A percentile compares a stretch with the other conserved stretches of the same genome.
phyloP scores from a whole-genome alignment of 2,888 invertebrate genomes.

The Drosophila tanythrix region DNA sequence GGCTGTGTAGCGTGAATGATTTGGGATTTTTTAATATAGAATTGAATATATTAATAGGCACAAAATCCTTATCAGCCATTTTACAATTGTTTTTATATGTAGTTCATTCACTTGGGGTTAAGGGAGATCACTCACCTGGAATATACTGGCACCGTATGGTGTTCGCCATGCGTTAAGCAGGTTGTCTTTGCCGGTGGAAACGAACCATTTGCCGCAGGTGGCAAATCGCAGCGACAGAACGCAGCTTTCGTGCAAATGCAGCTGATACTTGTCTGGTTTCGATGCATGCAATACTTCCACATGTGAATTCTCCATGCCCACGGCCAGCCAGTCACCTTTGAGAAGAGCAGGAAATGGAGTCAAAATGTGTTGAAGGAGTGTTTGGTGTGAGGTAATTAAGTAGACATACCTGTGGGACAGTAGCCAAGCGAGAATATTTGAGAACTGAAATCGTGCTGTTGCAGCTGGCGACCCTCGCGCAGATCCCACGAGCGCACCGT shows the following conservation, averaged over 20 bases:
- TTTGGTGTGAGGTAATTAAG: neutral
- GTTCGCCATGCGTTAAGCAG: constrained; percentile 98
- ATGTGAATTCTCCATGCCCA: constrained; percentile 99
- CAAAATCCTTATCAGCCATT: neutral
- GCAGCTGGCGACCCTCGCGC: constrained; percentile 95
- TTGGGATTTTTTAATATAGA: neutral
- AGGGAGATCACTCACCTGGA: constrained; percentile 90
- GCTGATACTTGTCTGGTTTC: constrained; percentile 97
- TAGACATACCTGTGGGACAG: constrained; percentile 91
- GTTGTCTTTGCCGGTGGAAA: constrained; percentile 99
- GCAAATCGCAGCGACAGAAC: constrained; percentile 98
- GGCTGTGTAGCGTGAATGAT: neutral
- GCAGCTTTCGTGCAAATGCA: constrained; percentile 98
- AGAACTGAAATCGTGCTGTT: constrained; percentile 97
- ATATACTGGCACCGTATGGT: constrained; percentile 98
- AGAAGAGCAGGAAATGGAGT: constrained; percentile 4
- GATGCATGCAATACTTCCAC: constrained; percentile 96
- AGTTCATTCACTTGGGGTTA: neutral
- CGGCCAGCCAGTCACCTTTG: constrained; percentile 96
- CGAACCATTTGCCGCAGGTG: constrained; percentile 98
- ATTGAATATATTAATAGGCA: neutral
- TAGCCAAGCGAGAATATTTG: constrained; percentile 94
- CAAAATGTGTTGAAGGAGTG: neutral
- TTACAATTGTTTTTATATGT: neutral
- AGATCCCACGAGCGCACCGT: constrained; percentile 99